Conservation (phyloP, 2,888 invertebrate species). For the Bimastos eiseni region DNA sequence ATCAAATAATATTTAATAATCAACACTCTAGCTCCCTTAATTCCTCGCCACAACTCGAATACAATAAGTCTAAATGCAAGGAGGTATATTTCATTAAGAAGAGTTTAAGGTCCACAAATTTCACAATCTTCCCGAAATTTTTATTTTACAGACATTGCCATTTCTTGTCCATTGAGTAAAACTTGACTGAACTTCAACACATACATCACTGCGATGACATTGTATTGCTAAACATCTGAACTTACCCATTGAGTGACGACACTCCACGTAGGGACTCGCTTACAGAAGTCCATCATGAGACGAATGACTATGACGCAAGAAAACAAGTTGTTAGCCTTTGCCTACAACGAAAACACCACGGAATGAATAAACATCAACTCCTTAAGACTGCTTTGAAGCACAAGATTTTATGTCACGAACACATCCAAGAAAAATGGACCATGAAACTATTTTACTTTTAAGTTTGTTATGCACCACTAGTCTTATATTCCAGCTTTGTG, state of each 20-base stretch:
- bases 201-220: not conserved
- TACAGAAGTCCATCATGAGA: slow-evolving; percentile 90
- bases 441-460: not conserved
- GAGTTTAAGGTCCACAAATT: not conserved
- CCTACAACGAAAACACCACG: slow-evolving; percentile 67
- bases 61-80: not conserved
- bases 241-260: slow-evolving; percentile 88
- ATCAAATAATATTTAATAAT: not conserved
- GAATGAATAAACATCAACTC: not conserved
- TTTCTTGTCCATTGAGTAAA: not conserved
- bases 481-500: no score
- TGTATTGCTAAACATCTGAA: not conserved
- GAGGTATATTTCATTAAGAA: not conserved
- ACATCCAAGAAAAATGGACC: no score
- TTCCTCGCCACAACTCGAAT: not conserved
- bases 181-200: not conserved
- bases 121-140: not conserved
- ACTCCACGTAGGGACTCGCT: slow-evolving; percentile 90
- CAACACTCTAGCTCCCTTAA: not conserved
- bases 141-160: not conserved
- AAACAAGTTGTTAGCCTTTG: slow-evolving; percentile 91
- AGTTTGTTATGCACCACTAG: no score
- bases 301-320: slow-evolving; percentile 95
- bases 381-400: not conserved
- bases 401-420: no score